These are phyloP conservation scores for Beaufortia kweichowensis DNA, from an alignment of 2,113 vertebrate genomes.

Conservation along the genomic window DNA sequence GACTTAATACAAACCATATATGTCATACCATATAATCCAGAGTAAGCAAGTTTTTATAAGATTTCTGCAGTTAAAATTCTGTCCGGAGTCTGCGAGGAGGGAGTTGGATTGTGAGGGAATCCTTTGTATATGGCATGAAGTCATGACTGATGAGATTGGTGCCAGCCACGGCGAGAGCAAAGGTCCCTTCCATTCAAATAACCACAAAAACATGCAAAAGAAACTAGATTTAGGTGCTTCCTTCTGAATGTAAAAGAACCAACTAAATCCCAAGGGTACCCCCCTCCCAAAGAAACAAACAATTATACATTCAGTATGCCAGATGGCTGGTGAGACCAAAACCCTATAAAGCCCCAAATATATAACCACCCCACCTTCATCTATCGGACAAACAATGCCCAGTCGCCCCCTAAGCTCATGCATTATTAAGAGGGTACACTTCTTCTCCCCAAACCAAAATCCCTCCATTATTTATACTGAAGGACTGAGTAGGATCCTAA, in stretches of 20 bases:
- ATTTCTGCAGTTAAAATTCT: conserved; percentile 39
- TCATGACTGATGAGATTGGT: conserved; percentile 43
- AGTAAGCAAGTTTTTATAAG: conserved; percentile 36
- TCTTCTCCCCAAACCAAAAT: conserved; percentile 44
- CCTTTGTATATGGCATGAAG: conserved; percentile 54
- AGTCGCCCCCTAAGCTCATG: conserved; percentile 38
- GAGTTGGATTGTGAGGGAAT: conserved; percentile 46
- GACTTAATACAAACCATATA: conserved; percentile 25
- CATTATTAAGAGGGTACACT: conserved; percentile 59
- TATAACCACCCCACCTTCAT: conserved; percentile 25
- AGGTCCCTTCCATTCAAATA: conserved; percentile 29
- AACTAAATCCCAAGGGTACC: conserved; percentile 3
- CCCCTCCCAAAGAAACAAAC: conserved; percentile 7
- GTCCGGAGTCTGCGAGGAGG: background rate
- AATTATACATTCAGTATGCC: conserved; percentile 13
- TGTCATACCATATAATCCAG: conserved; percentile 30
- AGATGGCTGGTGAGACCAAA: conserved; percentile 32
- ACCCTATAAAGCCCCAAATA: conserved; percentile 15
- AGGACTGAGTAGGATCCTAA: conserved; percentile 45
- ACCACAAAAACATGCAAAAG: conserved; percentile 15
- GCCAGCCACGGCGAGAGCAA: conserved; percentile 48
- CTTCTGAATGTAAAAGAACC: conserved; percentile 8
- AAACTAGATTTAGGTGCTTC: conserved; percentile 15
- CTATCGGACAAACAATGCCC: background rate
- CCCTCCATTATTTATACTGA: conserved; percentile 58